Evolutionary conservation across 2,888 invertebrate genomes (phyloP).

Genomic region (Chalcis sispes): DNA sequence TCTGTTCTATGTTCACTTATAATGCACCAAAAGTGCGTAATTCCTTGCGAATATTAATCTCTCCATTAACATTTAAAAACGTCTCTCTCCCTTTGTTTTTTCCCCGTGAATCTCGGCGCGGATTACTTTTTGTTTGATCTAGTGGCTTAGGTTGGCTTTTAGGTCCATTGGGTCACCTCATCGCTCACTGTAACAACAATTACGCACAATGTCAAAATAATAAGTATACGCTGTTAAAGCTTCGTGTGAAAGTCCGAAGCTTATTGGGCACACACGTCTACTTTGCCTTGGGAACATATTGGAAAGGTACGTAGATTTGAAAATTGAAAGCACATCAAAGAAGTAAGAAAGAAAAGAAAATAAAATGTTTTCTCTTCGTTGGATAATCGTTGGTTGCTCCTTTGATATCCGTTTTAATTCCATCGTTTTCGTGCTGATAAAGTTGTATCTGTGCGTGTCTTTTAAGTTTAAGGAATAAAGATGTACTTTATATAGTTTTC

Average conservation of each 20-base stretch:
- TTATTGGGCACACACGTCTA: background rate
- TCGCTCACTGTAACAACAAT: conserved; percentile 66
- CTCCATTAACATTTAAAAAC: background rate
- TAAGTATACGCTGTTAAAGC: background rate
- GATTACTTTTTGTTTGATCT: conserved; percentile 4
- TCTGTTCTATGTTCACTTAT: too few relatives aligned
- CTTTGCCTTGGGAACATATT: conserved; percentile 14
- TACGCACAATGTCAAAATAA: conserved; percentile 12
- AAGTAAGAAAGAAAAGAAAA: background rate
- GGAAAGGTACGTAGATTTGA: background rate
- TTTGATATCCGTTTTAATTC: too few relatives aligned
- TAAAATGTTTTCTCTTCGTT: background rate
- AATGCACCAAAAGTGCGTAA: too few relatives aligned
- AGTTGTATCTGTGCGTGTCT: too few relatives aligned
- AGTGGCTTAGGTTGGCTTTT: conserved; percentile 36
- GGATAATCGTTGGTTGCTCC: background rate
- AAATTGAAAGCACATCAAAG: conserved; percentile 38
- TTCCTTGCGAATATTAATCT: background rate
- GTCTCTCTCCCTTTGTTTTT: background rate
- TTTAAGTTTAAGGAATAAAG: too few relatives aligned
- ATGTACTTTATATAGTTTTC: too few relatives aligned
- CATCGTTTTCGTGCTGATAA: too few relatives aligned
- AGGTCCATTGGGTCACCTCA: conserved; percentile 52
- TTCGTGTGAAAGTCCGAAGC: conserved; percentile 12
- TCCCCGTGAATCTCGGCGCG: too few relatives aligned